Base-by-base conservation (phyloP, 2,797 vertebrate genomes). In the Aselliscus stoliczkanus region DNA sequence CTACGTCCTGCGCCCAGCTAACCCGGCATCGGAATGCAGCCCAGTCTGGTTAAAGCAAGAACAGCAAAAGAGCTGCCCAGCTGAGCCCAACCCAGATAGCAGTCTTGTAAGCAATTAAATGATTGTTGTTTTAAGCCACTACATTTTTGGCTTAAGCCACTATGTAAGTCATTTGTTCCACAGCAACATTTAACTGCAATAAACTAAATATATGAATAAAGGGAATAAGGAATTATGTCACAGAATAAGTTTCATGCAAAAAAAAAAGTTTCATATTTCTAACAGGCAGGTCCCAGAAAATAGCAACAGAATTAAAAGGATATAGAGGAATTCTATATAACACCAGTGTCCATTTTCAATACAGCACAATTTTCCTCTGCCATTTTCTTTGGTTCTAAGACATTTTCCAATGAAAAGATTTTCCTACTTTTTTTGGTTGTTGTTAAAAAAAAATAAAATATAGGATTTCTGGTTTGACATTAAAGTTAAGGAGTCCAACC, bases 331-430 rank as follows among this genome's bases (percentile, higher is more conserved):
- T 44, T 70, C 73, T 54, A 21, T 54, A n/a, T 20, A 69, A 52
- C 7, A 76, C 14, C 29, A 67, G 81, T 60, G 90, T 92, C 44
- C 54, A 65, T 75, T 88, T 39, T 67, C 3, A 94, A 77, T 56
- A 69, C 1, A 70, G 85, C 69, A 80, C 89, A 86, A 84, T 91
- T 84, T 94, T 88, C 65, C 79, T 92, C 62, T 87, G 60, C n/a
- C 90, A 79, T 92, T 96, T 89, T 94, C 84, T 93, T 94, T 93
- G 91, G 79, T 93, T 96, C 94, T 80, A 93, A 96, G 67, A 94
- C 21, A 96, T 93, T 97, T 96, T 93, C 88, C 96, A 96, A 54
- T 29, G 72, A 83, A 96, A 97, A 95, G 12, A 67, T 80, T 93
- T 96, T 88, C 90, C 96, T 90, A 86, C 42, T 31, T n/a, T 50